These are phyloP conservation scores for Coregonus sp. DNA, from an alignment of 2,797 vertebrate genomes.

Conservation along the genomic window DNA sequence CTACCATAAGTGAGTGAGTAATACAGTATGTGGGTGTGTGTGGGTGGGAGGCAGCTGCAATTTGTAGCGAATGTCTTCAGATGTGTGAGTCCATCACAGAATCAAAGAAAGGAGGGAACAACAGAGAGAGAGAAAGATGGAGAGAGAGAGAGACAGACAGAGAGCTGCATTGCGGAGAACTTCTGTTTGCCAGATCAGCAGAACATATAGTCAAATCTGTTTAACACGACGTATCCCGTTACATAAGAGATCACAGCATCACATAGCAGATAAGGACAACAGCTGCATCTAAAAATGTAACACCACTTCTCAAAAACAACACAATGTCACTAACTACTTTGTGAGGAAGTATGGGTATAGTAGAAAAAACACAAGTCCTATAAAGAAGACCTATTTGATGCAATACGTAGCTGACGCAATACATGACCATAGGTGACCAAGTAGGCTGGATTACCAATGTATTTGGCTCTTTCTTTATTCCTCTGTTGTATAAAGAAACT, in stretches of 20 bases:
- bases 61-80: slow-evolving; percentile 39
- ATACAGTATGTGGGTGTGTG: slow-evolving; percentile 45
- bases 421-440: too few species aligned
- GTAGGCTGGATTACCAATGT: too few species aligned
- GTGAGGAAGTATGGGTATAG: too few species aligned
- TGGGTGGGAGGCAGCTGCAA: slow-evolving; percentile 41
- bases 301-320: background rate
- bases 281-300: slow-evolving; percentile 7
- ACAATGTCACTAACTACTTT: too few species aligned
- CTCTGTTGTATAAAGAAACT: background rate
- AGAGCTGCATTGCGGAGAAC: slow-evolving; percentile 17
- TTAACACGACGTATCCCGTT: slow-evolving; percentile 26
- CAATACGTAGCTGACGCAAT: too few species aligned
- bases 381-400: background rate
- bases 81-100: slow-evolving; percentile 51
- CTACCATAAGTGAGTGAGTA: slow-evolving; percentile 36
- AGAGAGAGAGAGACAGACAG: slow-evolving; percentile 16
- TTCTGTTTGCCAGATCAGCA: slow-evolving; percentile 8
- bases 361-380: background rate
- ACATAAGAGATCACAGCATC: background rate
- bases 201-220: slow-evolving; percentile 33
- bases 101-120: slow-evolving; percentile 39
- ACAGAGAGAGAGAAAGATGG: slow-evolving; percentile 12
- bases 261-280: slow-evolving; percentile 11
- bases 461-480: background rate